phyloP scores from a whole-genome alignment of 2,888 invertebrate genomes.

The Sturmia bella region DNA sequence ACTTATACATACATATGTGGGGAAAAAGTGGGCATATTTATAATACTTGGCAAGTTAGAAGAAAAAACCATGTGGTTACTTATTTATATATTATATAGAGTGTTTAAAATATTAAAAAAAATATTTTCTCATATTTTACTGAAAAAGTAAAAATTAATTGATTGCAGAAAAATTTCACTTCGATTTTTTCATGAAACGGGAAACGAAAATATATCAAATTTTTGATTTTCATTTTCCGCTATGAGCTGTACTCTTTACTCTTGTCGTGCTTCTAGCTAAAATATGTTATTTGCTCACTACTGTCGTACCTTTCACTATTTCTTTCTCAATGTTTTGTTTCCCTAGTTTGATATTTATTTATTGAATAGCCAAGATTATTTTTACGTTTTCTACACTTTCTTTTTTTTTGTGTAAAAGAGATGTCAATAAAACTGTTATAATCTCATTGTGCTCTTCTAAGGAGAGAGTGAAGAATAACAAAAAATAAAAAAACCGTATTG shows the following conservation, averaged over 20 bases:
- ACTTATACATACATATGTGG: background rate
- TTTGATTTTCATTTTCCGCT: conserved; percentile 33
- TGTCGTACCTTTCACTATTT: conserved; percentile 31
- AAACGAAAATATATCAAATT: conserved; percentile 69
- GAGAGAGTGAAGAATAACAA: conserved; percentile 54
- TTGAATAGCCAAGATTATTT: background rate
- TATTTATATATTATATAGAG: conserved; percentile 3
- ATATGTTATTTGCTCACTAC: conserved; percentile 2
- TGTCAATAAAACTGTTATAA: background rate
- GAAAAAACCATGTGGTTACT: conserved; percentile 12
- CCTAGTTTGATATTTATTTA: conserved; percentile 42
- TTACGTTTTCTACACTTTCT: conserved; percentile 18
- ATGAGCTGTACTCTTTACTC: conserved; percentile 52
- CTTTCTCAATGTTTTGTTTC: conserved; percentile 9
- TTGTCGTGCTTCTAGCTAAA: background rate
- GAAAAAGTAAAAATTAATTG: conserved; percentile 31
- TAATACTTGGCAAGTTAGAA: conserved; percentile 7
- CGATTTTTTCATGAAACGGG: conserved; percentile 70
- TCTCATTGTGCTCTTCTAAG: conserved; percentile 40
- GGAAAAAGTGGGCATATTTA: conserved; percentile 7
- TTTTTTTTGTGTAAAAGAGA: conserved; percentile 42
- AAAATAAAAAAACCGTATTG: conserved; percentile 60
- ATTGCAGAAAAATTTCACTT: conserved; percentile 72
- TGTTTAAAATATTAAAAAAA: background rate
- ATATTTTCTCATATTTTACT: background rate